Conservation (phyloP, 2,888 invertebrate genomes). For the Protula sp. region DNA sequence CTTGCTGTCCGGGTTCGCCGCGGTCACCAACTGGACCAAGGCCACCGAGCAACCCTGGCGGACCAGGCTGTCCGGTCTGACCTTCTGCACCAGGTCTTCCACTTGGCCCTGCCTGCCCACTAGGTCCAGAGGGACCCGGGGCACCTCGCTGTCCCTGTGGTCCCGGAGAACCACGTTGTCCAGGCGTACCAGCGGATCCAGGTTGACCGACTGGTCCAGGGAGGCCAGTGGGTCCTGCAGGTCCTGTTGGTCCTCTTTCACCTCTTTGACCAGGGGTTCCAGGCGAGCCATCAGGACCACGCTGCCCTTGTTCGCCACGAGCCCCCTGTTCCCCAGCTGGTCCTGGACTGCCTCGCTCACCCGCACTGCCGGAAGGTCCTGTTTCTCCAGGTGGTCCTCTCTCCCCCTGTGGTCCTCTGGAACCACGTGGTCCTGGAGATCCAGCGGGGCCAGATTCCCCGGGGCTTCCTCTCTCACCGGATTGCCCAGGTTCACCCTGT, state of each 20-base stretch:
- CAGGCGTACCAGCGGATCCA: constrained; percentile 2
- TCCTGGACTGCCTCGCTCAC: constrained; percentile 6
- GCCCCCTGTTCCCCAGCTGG: too few relatives aligned
- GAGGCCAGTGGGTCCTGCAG: constrained; percentile 7
- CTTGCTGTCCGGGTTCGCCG: constrained; percentile 13
- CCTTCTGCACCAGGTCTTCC: constrained; percentile 19
- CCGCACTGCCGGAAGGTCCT: constrained; percentile 3
- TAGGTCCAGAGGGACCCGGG: constrained; percentile 13
- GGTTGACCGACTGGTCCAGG: constrained; percentile 5
- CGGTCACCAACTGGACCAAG: constrained; percentile 6
- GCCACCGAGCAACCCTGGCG: constrained; percentile 9
- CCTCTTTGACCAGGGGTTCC: constrained; percentile 14
- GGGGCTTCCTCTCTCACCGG: constrained; percentile 17
- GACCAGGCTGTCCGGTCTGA: constrained; percentile 8
- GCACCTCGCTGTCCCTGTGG: constrained; percentile 6
- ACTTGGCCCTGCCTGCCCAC: too few relatives aligned
- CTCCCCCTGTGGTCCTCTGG: constrained; percentile 6
- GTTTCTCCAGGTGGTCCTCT: constrained; percentile 6
- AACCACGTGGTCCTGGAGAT: too few relatives aligned
- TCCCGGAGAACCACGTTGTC: constrained; percentile 1
- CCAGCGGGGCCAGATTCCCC: constrained; percentile 26
- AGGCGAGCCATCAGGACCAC: neutral
- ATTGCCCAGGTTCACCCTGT: constrained; percentile 8
- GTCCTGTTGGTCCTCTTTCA: constrained; percentile 22
- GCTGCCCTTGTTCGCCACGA: too few relatives aligned